Conservation (phyloP, 2,797 vertebrate species). For the Crax fasciolata region DNA sequence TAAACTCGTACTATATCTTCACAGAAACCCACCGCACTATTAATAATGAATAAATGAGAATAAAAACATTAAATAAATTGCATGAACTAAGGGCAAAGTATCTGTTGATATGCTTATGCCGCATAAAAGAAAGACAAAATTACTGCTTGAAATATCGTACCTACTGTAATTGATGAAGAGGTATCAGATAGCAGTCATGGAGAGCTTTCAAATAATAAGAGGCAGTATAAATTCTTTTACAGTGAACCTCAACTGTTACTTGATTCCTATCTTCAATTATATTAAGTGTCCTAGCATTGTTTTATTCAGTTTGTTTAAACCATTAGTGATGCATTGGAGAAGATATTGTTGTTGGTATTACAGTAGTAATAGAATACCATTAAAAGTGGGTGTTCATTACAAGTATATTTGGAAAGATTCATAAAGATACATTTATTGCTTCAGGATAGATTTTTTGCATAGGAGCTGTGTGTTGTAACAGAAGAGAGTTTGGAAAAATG, state of each 20-base stretch:
- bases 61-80: neutral
- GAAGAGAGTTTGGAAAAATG: neutral
- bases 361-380: conserved; percentile 27
- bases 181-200: conserved; percentile 46
- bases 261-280: conserved; percentile 77
- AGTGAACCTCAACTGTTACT: conserved; percentile 68
- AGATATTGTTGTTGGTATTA: conserved; percentile 21
- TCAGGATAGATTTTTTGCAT: neutral
- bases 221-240: conserved; percentile 66
- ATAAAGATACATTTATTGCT: neutral
- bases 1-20: neutral
- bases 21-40: neutral
- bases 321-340: conserved; percentile 62
- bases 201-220: conserved; percentile 60
- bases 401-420: conserved; percentile 20
- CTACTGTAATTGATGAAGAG: conserved; percentile 43
- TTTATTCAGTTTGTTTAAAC: conserved; percentile 62
- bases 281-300: conserved; percentile 77
- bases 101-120: conserved; percentile 24
- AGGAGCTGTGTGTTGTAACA: neutral
- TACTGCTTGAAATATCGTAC: conserved; percentile 32
- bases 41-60: neutral
- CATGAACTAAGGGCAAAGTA: neutral
- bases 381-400: neutral
- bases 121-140: conserved; percentile 62